Evolutionary conservation across 2,888 invertebrate genomes (phyloP), one percentile per base, ranked within the genome.

Genomic region (Nematopogon swammerdamellus): DNA sequence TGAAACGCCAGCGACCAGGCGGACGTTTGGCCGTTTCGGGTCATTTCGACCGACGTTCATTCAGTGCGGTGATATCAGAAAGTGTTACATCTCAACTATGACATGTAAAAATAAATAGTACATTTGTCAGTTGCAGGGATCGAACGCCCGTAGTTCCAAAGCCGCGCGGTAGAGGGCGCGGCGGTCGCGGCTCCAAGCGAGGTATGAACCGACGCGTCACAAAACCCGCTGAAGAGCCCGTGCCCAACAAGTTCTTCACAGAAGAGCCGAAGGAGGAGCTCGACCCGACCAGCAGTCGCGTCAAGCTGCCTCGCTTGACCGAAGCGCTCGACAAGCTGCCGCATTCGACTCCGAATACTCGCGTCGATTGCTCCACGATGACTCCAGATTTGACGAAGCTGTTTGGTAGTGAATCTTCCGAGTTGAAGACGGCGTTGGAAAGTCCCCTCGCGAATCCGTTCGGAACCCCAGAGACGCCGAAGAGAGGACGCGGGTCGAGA

Each of bases 301-400:
- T 76, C 50, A 77, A 77, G 54, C 61, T 75, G 46, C 77, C 77
- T n/a, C 63, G 77, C 0, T 71, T 77, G 72, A 77, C 77, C 2
- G 79, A 77, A 53, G 76, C 75, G 2, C 60, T 77, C 3, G 75
- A 77, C 53, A 73, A 76, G 48, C 69, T 72, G 61, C 70, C 71
- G 1, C 64, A 65, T 3, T 58, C 65, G 3, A 73, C 75, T 3
- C 72, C 75, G 14, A 58, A 76, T 25, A 63, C 72, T 18, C 19
- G 17, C 48, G 45, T 8, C 25, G 50, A 44, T 48, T 50, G 29
- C 17, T 19, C 2, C 4, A 25, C 18, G 19, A 52, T 19, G 18
- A 19, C 1, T 59, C 54, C 10, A 50, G 46, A 18, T 48, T 53
- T 3, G 62, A 65, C 16, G 46, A 65, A 64, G 30, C 53, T 65